Percentiles rank a stretch among this genome's conserved stretches.
Evolutionary conservation across 2,113 vertebrate species (phyloP).

Genomic region (Scophthalmus maximus): DNA sequence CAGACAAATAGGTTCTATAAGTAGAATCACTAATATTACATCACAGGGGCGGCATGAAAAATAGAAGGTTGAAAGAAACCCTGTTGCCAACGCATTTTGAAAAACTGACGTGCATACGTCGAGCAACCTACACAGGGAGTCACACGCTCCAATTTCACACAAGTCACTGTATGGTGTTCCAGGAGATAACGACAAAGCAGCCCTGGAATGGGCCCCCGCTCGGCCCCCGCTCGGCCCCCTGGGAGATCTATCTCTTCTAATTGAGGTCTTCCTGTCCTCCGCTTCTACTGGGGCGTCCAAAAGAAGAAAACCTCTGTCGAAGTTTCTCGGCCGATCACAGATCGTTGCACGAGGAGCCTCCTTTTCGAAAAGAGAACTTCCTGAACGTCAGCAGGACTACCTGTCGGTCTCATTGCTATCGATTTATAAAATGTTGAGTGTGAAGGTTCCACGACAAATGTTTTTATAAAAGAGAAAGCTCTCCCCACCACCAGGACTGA

Average conservation of each 20-base stretch:
- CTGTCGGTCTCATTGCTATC: background rate
- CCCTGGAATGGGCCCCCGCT: conserved; percentile 24
- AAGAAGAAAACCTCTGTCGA: conserved; percentile 34
- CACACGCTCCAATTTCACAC: conserved; percentile 2
- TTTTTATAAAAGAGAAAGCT: no score
- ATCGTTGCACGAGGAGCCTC: background rate
- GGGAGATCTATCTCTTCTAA: conserved; percentile 65
- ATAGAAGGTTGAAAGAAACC: no score
- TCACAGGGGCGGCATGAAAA: no score
- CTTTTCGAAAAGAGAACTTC: background rate
- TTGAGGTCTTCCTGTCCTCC: conserved; percentile 71
- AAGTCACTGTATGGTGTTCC: conserved; percentile 12
- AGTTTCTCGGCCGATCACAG: conserved; percentile 10
- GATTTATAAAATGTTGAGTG: background rate
- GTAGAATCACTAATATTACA: no score
- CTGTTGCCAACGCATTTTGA: no score
- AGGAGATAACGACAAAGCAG: conserved; percentile 48
- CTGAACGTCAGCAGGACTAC: background rate
- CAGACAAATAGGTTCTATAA: no score
- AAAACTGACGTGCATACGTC: background rate
- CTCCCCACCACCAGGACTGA: no score
- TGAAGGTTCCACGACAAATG: background rate
- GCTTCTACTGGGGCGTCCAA: conserved; percentile 28
- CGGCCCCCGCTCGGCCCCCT: conserved; percentile 24
- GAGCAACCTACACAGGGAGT: conserved; percentile 69